Conservation (phyloP, 1,140 invertebrate species). For the Drosophila melanogaster region DNA sequence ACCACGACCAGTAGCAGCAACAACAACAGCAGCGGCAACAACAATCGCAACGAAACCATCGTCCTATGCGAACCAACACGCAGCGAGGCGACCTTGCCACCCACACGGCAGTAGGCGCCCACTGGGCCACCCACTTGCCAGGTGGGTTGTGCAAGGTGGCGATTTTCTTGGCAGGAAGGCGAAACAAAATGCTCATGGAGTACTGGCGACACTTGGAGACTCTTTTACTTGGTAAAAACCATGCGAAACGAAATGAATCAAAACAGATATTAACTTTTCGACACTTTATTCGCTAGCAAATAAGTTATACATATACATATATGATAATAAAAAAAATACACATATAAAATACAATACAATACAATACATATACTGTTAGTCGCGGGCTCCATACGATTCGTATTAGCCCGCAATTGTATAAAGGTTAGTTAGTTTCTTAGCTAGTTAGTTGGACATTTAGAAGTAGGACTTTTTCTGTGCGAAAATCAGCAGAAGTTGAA, state of each 20-base stretch:
- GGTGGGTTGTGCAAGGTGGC: no score
- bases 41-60: conserved; percentile 34
- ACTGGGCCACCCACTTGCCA: background rate
- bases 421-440: background rate
- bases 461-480: background rate
- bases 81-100: conserved; percentile 32
- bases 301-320: conserved; percentile 66
- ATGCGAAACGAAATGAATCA: background rate
- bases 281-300: conserved; percentile 77
- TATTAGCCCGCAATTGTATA: background rate
- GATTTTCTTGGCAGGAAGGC: conserved; percentile 5
- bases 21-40: conserved; percentile 18
- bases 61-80: conserved; percentile 55
- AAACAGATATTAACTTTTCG: conserved; percentile 51
- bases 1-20: conserved; percentile 5
- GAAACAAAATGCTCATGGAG: conserved; percentile 17
- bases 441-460: conserved; percentile 7
- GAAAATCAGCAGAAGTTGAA: background rate
- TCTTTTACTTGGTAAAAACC: conserved; percentile 18
- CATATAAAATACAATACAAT: conserved; percentile 18
- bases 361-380: conserved; percentile 28
- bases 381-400: background rate
- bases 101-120: conserved; percentile 43
- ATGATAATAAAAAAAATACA: conserved; percentile 27
- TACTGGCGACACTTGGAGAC: conserved; percentile 19